A percentile compares a stretch with the other conserved stretches of the same genome.
Evolutionary conservation across 2,113 vertebrate species (phyloP).

Genomic region (Phycodurus eques): DNA sequence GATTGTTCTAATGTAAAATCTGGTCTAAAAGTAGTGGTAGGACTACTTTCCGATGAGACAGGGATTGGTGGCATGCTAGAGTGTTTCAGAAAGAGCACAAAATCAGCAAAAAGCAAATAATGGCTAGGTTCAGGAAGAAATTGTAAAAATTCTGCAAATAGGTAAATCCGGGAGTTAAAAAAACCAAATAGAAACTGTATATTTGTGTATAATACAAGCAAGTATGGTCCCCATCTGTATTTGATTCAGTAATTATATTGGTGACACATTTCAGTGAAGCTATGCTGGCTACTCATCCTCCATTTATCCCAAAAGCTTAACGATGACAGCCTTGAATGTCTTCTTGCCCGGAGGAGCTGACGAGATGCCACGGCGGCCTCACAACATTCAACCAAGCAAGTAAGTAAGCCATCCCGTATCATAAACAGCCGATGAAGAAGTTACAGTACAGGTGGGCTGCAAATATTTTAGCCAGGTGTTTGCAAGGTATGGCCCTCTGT

Average conservation of each 20-base stretch:
- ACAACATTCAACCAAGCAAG: slow-evolving; percentile 6
- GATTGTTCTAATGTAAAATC: too few relatives aligned
- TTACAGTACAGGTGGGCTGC: background rate
- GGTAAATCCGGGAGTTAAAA: background rate
- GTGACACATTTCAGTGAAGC: slow-evolving; percentile 10
- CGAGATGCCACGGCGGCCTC: background rate
- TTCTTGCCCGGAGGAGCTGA: slow-evolving; percentile 12
- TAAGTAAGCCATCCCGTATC: background rate
- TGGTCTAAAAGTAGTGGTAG: too few relatives aligned
- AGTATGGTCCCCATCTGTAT: background rate
- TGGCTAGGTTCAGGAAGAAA: too few relatives aligned
- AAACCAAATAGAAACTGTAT: background rate
- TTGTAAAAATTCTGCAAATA: background rate
- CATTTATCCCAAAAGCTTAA: slow-evolving; percentile 25
- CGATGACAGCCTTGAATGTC: slow-evolving; percentile 44
- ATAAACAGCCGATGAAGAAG: background rate
- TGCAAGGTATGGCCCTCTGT: background rate
- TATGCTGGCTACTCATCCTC: slow-evolving; percentile 14
- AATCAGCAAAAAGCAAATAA: too few relatives aligned
- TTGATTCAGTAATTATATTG: slow-evolving; percentile 13
- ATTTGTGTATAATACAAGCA: background rate
- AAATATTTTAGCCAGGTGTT: background rate
- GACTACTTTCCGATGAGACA: too few relatives aligned
- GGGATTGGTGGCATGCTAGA: too few relatives aligned
- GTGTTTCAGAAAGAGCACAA: too few relatives aligned